Conservation (phyloP, 2,113 vertebrate genomes). For the Aleadryas rufinucha region DNA sequence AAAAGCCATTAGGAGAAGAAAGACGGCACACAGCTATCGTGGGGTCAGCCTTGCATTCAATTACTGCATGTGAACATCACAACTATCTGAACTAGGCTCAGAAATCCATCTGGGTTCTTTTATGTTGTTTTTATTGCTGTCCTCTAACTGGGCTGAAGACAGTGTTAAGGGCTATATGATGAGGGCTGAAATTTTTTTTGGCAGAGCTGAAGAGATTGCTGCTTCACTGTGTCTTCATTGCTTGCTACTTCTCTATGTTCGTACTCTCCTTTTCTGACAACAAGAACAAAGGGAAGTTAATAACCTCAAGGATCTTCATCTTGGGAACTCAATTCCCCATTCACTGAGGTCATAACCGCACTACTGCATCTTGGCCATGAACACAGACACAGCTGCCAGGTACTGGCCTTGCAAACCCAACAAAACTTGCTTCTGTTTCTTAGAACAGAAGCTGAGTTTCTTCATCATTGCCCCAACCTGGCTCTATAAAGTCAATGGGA, state of each 20-base stretch:
- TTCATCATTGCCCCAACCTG: background rate
- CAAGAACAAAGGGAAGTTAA: background rate
- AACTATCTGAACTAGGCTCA: background rate
- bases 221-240: background rate
- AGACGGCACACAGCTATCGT: background rate
- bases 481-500: background rate
- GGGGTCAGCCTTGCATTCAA: background rate
- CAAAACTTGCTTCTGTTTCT: background rate
- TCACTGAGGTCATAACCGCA: background rate
- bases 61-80: background rate
- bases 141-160: background rate
- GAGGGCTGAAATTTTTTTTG: background rate
- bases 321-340: background rate
- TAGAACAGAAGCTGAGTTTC: background rate
- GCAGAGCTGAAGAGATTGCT: background rate
- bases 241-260: background rate
- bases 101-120: background rate
- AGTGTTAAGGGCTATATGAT: background rate
- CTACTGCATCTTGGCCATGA: background rate
- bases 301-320: background rate
- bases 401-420: background rate
- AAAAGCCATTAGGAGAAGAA: conserved; percentile 20
- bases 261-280: background rate
- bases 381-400: background rate
- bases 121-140: background rate